Base-by-base conservation (phyloP, 2,113 vertebrate species). In the Myotis lucifugus region DNA sequence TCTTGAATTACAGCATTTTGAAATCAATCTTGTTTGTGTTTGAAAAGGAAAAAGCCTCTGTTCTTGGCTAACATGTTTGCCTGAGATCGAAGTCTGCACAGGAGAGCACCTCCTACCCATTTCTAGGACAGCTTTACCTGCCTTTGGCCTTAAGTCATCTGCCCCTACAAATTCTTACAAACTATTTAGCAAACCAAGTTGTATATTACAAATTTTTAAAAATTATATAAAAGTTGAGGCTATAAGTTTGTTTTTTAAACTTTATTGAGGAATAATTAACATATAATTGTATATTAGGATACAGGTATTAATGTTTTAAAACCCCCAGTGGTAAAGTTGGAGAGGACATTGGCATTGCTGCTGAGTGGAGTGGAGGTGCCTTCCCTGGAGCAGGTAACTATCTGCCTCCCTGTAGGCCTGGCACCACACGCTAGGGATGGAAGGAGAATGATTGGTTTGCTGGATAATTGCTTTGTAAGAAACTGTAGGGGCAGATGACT, bases 31-130 rank as follows among this genome's bases (percentile, higher is more conserved):
- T 25, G 2, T 79, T 67, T 18, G 59, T 77, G 23, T 91, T 89
- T 76, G 79, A 25, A 95, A 93, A 93, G n/a, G 69, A 52, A 85
- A 78, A 82, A 48, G 15, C 17, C n/a, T 73, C 18, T 79, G 15
- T 66, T 48, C 21, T 61, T 79, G 77, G 32, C 70, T 66, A 23
- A 69, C 34, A 34, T 25, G 19, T 37, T 77, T 37, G 21, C 13
- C 42, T 85, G 87, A 81, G 46, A n/a, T 17, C 48, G 5, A 37
- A 90, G 48, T 3, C 40, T 13, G 8, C 32, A 37, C 40, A 15
- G 37, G 64, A 77, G 46, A 81, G 18, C 34, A 9, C 46, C 12
- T 88, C 8, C 25, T 15, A 18, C 15, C 34, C 12, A 17, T 85
- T 95, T 91, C 83, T 46, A 29, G 74, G 48, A 48, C 9, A 34